Evolutionary conservation across 2,888 invertebrate genomes (phyloP), one percentile per base, ranked within the genome.

Genomic region (Phengaris arion): DNA sequence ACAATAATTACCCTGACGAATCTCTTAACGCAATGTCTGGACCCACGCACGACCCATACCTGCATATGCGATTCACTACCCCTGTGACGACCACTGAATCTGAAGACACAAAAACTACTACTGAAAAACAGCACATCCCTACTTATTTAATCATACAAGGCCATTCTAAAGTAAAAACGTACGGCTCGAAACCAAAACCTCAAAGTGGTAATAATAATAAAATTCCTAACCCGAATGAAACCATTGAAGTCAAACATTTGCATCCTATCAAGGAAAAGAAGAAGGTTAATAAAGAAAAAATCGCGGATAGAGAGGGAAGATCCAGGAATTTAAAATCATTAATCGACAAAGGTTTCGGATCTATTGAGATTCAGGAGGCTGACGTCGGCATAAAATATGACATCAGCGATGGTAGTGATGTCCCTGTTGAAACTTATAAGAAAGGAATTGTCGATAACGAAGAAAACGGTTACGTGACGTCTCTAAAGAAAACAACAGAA

Each of bases 161-260:
- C 0, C 97, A 97, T 85, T 97, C 97, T 0, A 97, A 97, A 90
- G 97, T 97, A 0, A 97, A 97, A 90, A 97, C 96, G 0, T 97
- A 97, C 83, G 96, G 97, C 13, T 96, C 96, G 0, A 94, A 94
- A 78, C 94, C 94, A 76, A 89, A 88, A 81, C 83, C 85, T 51
- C 89, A 91, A 77, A 84, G 86, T 68, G 81, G 83, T 1, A 81
- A 82, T 15, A 85, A 79, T 75, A 95, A 95, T 80, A 95, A 95
- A 83, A 94, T 95, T 78, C 85, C 91, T 12, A 93, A 92, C 79
- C 87, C 86, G 6, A 89, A 92, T 77, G 93, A 94, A 83, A 93
- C 94, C 52, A 94, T 90, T 78, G 90, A 92, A 82, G 95, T 95
- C 1, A 95, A 94, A 84, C 95, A 95, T 84, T 88, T 95, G 79